Evolutionary conservation across 2,888 invertebrate species (phyloP), one percentile per base, ranked within the genome.

Genomic region (Rhaphigaster nebulosa): DNA sequence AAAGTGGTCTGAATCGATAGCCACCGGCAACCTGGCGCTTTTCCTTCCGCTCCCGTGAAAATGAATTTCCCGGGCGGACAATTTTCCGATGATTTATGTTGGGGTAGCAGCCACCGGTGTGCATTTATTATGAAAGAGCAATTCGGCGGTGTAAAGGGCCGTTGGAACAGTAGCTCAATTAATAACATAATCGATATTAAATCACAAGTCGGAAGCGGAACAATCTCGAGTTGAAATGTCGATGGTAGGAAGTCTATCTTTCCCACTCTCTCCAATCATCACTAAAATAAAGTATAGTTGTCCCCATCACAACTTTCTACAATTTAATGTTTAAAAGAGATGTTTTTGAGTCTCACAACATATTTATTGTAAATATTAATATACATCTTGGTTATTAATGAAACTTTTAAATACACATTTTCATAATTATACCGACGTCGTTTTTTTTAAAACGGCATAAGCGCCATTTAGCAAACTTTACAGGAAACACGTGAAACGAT

Each of bases 51-150:
- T 38, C 70, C 23, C 34, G 34, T 76, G 34, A 38, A 38, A 76
- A 76, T 76, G 34, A 76, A 76, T 76, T 76, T 76, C 70, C 70
- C 70, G 34, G 34, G 20, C 70, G 70, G 70, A 76, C 70, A 76
- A 76, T 76, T 76, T 76, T 76, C 70, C 70, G 70, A 76, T 76
- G 70, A 76, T 76, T 76, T 76, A 76, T 76, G 38, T 38, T 23
- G 20, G n/a, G 70, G 34, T 10, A 76, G 70, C 20, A 23, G 38
- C 34, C 70, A 20, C 38, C 70, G 70, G 70, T 34, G 70, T 38
- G 70, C 70, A 76, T 65, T 70, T 70, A 70, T 70, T 70, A 70
- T 70, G 3, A 70, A 65, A 70, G 70, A 70, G 70, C 70, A 34
- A 18, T 34, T 34, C 8, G 15, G 34, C 34, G 20, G 65, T 1